Conservation (phyloP, 1,140 invertebrate genomes). For the Drosophila repleta region DNA sequence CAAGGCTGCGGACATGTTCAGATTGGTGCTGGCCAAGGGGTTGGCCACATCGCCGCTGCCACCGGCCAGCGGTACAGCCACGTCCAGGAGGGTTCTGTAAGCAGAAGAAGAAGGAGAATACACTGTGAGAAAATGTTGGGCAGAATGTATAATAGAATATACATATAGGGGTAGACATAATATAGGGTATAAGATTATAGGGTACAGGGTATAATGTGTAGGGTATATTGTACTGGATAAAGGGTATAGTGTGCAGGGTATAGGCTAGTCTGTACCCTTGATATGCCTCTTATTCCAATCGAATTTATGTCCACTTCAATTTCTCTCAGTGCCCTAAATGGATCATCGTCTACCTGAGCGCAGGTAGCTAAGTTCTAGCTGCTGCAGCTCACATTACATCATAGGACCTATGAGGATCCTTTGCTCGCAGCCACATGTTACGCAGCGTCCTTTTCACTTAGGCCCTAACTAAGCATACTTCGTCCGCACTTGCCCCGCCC, state of each 20-base stretch:
- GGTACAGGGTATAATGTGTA: no score
- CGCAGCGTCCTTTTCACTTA: constrained; percentile 27
- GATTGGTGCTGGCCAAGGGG: constrained; percentile 20
- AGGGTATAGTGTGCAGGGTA: no score
- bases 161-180: no score
- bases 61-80: constrained; percentile 50
- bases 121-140: constrained; percentile 8
- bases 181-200: no score
- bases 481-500: no score
- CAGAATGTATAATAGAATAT: no score
- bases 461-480: background rate
- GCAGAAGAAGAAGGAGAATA: constrained; percentile 15
- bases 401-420: constrained; percentile 2
- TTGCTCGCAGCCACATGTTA: constrained; percentile 32
- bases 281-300: no score
- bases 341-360: background rate
- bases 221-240: no score
- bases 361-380: constrained; percentile 35
- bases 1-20: constrained; percentile 21
- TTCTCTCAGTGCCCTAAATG: background rate
- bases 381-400: constrained; percentile 35
- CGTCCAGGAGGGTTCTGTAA: constrained; percentile 56
- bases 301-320: no score
- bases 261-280: no score
- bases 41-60: constrained; percentile 33